phyloP scores from a whole-genome alignment of 2,797 vertebrate genomes.

The Dromococcyx pavoninus region DNA sequence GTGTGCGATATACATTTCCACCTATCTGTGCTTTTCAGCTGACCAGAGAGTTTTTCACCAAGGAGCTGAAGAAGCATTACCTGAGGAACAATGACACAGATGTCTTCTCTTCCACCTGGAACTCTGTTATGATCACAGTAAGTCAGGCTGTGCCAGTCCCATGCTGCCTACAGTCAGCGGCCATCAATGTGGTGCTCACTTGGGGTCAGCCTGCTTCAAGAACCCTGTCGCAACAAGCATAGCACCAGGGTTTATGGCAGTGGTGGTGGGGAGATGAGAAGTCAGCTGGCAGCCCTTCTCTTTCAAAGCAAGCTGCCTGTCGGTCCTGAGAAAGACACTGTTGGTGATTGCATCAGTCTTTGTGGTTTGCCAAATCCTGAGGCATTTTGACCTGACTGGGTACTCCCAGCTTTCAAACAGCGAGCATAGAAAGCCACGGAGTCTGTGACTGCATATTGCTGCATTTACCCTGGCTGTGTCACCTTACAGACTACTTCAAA shows the following conservation, averaged over 20 bases:
- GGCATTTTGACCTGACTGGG: background rate
- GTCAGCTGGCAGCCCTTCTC: background rate
- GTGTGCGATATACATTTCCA: background rate
- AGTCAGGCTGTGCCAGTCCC: background rate
- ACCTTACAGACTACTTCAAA: background rate
- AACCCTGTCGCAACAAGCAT: fast-evolving
- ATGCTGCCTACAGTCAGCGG: fast-evolving
- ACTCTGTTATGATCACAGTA: conserved; percentile 92
- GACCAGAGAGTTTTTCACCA: conserved; percentile 91
- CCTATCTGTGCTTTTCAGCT: conserved; percentile 75
- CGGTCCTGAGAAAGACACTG: background rate
- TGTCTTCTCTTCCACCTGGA: conserved; percentile 90
- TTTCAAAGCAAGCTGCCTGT: background rate
- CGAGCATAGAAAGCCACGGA: background rate
- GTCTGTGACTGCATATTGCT: fast-evolving
- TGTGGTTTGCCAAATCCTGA: background rate
- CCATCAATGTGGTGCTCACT: fast-evolving
- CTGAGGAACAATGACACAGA: conserved; percentile 85
- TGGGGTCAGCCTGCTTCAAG: background rate
- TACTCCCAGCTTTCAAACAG: background rate
- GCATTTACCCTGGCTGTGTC: background rate
- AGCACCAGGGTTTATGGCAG: background rate
- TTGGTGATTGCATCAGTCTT: background rate
- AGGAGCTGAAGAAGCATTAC: conserved; percentile 89
- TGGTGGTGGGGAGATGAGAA: background rate